phyloP scores from a whole-genome alignment of 2,888 invertebrate species.

The Agapostemon virescens region DNA sequence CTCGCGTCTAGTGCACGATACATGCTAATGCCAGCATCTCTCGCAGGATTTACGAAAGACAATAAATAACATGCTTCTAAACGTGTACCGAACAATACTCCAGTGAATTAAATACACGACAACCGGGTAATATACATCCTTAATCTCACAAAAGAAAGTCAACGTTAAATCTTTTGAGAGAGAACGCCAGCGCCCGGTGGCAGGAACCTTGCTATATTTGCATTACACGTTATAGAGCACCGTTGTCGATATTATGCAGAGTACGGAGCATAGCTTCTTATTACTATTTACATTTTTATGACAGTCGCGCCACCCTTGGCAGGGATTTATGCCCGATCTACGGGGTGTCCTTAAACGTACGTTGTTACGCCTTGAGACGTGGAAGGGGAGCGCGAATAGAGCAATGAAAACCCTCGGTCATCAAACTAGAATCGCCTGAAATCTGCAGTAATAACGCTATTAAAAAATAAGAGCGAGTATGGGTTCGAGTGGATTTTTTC shows the following conservation, averaged over 20 bases:
- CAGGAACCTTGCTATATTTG: slow-evolving; percentile 25
- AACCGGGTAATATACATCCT: not conserved
- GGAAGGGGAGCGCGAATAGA: not conserved
- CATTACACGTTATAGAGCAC: slow-evolving; percentile 30
- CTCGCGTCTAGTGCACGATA: not conserved
- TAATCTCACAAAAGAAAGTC: not conserved
- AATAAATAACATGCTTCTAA: not conserved
- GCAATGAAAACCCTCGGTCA: not conserved
- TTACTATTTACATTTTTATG: slow-evolving; percentile 56
- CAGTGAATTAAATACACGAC: not conserved
- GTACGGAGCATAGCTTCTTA: slow-evolving; percentile 19
- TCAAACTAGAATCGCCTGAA: not conserved
- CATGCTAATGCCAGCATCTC: too few relatives aligned
- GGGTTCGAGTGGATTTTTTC: not conserved
- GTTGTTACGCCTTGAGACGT: not conserved
- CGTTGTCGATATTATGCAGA: slow-evolving; percentile 43
- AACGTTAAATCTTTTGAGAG: not conserved
- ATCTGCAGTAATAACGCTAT: not conserved
- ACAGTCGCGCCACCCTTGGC: slow-evolving; percentile 25
- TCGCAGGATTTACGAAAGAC: not conserved
- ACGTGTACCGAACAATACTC: not conserved
- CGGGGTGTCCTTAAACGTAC: not conserved
- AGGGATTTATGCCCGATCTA: slow-evolving; percentile 32
- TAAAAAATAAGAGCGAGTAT: not conserved
- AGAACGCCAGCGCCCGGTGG: not conserved